These are phyloP conservation scores for Pampus argenteus DNA, from an alignment of 2,797 vertebrate genomes.

Conservation along the genomic window DNA sequence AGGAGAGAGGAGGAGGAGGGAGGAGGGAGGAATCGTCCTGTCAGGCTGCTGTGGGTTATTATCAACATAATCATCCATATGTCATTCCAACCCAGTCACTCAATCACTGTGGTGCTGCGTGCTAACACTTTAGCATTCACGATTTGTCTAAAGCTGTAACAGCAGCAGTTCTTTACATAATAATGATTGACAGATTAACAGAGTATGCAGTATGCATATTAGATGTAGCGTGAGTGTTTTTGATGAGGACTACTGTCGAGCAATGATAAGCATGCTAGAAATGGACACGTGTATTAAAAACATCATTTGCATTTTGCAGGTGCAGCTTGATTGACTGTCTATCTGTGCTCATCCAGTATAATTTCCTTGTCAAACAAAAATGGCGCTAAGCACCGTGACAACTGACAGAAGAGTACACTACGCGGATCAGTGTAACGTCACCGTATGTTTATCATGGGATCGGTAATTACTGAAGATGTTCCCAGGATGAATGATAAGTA, in stretches of 20 bases:
- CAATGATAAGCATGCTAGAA: not conserved
- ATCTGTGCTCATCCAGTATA: not conserved
- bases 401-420: not conserved
- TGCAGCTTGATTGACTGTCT: no score
- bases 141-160: not conserved
- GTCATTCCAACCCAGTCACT: not conserved
- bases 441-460: not conserved
- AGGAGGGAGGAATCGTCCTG: conserved; percentile 7
- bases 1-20: conserved; percentile 16
- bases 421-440: not conserved
- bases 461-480: not conserved
- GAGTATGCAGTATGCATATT: not conserved
- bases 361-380: not conserved
- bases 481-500: not conserved
- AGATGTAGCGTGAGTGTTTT: not conserved
- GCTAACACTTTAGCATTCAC: not conserved
- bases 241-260: not conserved
- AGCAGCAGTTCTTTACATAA: not conserved
- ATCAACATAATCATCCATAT: conserved; percentile 5
- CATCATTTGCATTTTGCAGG: no score
- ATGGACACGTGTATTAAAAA: no score
- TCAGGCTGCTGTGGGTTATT: conserved; percentile 17
- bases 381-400: not conserved
- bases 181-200: not conserved
- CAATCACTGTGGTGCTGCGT: not conserved